Conservation (phyloP, 1,140 invertebrate genomes). For the Heliothis virescens region DNA sequence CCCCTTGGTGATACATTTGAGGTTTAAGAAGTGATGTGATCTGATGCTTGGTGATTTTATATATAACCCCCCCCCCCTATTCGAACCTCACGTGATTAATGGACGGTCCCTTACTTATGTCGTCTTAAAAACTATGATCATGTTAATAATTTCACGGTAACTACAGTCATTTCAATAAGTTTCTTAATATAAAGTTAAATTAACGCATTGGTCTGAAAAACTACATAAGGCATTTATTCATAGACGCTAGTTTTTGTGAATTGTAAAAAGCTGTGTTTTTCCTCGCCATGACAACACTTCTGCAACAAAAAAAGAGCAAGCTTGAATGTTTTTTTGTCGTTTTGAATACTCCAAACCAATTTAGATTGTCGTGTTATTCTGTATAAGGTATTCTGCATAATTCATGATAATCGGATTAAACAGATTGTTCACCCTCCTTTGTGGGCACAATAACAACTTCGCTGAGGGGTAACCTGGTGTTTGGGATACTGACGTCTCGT, state of each 20-base stretch:
- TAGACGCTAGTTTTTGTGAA: slow-evolving; percentile 21
- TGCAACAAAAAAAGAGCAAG: slow-evolving; percentile 13
- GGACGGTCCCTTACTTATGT: too few relatives aligned
- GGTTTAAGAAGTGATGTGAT: too few relatives aligned
- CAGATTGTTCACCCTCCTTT: neutral
- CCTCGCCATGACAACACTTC: slow-evolving; percentile 5
- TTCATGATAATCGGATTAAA: neutral
- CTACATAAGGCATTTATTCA: neutral
- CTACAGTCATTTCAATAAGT: neutral
- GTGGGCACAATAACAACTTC: too few relatives aligned
- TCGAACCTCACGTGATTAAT: too few relatives aligned
- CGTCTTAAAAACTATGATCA: too few relatives aligned
- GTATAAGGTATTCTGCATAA: neutral
- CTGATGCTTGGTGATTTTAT: too few relatives aligned
- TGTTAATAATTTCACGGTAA: too few relatives aligned
- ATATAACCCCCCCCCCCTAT: too few relatives aligned
- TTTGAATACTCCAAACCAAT: neutral
- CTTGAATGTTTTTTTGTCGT: neutral
- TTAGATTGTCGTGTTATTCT: neutral
- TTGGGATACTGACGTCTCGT: too few relatives aligned
- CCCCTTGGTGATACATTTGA: too few relatives aligned
- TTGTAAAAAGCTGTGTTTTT: neutral
- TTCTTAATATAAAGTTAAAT: neutral
- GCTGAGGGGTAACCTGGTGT: too few relatives aligned
- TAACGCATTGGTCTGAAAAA: neutral